Base-by-base conservation (phyloP, 2,113 vertebrate species). In the Electrona antarctica region DNA sequence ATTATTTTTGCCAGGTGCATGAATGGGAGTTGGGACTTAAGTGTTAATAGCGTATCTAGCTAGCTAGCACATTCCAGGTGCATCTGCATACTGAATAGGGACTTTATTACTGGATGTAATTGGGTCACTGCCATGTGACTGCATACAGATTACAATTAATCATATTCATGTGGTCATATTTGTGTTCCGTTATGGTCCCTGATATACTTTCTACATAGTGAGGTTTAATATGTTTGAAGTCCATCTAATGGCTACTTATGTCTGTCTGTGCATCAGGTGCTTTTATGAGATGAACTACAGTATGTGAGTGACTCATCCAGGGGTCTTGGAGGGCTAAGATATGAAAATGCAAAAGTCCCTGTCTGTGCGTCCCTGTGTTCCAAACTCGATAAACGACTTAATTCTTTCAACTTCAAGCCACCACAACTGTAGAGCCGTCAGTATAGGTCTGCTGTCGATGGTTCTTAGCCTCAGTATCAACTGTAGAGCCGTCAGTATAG, bases 351-450 rank as follows among this genome's bases (percentile, higher is more conserved):
- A 41, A 41, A 41, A 41, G 9, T 71, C 61, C 48, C 7, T 51
- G 49, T 54, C 49, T 73, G 55, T 64, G 21, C 63, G 66, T 75
- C 64, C n/a, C 8, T 64, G 21, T 60, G 69, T 77, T 64, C n/a
- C 4, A 61, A 47, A 61, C n/a, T 12, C 56, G 46, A 46, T 61
- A n/a, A 47, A 61, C 21, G 13, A 12, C 28, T 49, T 63, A 60
- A 65, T 67, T 68, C 45, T 80, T 71, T 64, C 33, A 41, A 41
- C 79, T 80, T 76, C 60, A 78, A 81, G 69, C 75, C 70, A 58
- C 63, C 64, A 64, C 74, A 78, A 74, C 67, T 63, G 61, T 55
- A 68, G 64, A 57, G 68, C 14, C 21, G 1, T 21, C 21, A 21
- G 21, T 21, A 21, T 48, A 12, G 33, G 29, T 51, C 10, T 74